Conservation (phyloP, 2,797 vertebrate species). For the Synaphobranchus kaupii region DNA sequence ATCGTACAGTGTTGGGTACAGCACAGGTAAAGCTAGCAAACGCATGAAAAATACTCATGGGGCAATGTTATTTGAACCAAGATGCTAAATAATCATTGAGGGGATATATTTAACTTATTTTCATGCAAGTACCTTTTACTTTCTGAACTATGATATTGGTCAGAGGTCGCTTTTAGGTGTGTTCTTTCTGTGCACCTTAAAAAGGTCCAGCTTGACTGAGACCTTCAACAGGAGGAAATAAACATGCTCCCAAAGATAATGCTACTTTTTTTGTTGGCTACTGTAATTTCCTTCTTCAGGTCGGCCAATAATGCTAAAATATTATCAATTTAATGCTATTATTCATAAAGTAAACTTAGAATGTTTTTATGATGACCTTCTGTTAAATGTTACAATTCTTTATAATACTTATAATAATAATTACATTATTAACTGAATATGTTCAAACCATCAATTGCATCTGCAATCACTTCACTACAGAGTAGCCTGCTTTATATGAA, state of each 20-base stretch:
- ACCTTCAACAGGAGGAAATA: neutral
- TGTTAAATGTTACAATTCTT: no score
- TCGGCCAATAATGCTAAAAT: neutral
- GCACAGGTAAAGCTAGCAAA: no score
- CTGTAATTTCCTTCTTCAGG: neutral
- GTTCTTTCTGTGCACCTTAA: neutral
- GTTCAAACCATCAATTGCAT: no score
- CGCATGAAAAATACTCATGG: no score
- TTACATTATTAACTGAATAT: no score
- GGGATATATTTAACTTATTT: neutral
- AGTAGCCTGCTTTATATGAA: no score
- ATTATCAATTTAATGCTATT: neutral
- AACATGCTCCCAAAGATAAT: neutral
- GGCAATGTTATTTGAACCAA: no score
- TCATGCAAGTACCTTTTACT: neutral
- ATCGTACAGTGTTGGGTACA: no score
- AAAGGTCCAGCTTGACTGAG: neutral
- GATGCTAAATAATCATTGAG: neutral
- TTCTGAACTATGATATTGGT: neutral
- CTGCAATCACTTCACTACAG: no score
- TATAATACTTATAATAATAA: no score
- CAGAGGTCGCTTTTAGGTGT: neutral
- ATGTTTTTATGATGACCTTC: neutral
- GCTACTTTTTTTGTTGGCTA: neutral
- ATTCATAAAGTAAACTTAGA: neutral